Evolutionary conservation across 1,140 invertebrate species (phyloP).

Genomic region (Microplitis demolitor): DNA sequence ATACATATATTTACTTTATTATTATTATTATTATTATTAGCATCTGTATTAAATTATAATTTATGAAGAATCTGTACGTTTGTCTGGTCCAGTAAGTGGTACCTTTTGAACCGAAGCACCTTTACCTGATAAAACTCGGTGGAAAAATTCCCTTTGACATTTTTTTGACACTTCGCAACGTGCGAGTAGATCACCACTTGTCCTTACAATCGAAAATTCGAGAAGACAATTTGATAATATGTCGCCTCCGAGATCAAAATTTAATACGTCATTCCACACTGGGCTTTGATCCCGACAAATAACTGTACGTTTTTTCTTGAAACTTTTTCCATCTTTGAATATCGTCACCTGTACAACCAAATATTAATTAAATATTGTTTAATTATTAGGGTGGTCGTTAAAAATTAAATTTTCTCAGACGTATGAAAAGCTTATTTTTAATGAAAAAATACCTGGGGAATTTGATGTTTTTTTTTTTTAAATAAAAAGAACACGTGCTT

Average conservation of each 20-base stretch:
- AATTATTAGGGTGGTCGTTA: too few relatives aligned
- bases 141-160: constrained; percentile 62
- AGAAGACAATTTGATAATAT: constrained; percentile 61
- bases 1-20: not conserved
- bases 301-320: constrained; percentile 90
- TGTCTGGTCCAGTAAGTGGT: constrained; percentile 52
- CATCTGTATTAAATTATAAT: not conserved
- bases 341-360: constrained; percentile 63
- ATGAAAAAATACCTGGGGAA: too few relatives aligned
- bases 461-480: too few relatives aligned
- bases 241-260: constrained; percentile 76
- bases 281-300: constrained; percentile 84
- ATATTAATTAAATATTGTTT: too few relatives aligned
- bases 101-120: constrained; percentile 66
- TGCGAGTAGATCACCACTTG: constrained; percentile 63
- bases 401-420: too few relatives aligned
- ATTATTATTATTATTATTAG: not conserved
- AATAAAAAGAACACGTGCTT: too few relatives aligned
- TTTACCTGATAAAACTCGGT: constrained; percentile 64
- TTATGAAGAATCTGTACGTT: constrained; percentile 16
- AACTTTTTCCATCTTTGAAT: constrained; percentile 74
- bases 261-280: constrained; percentile 86
- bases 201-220: constrained; percentile 64
- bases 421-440: too few relatives aligned
- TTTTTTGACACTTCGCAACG: constrained; percentile 59